Conservation (phyloP, 2,888 invertebrate genomes). For the Esperia sulphurella region DNA sequence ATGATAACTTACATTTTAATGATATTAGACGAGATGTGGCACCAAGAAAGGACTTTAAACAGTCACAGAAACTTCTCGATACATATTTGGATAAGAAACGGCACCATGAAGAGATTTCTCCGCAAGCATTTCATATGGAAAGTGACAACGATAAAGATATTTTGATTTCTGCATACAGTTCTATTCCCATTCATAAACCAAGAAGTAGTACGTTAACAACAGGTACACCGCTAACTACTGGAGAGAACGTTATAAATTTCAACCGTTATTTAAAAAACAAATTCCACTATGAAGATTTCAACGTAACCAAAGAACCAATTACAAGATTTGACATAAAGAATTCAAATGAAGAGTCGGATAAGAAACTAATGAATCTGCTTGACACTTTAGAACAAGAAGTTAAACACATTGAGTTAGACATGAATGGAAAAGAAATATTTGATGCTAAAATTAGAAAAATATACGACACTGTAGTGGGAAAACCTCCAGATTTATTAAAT, state of each 20-base stretch:
- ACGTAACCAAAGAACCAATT: neutral
- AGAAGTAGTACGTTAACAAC: conserved; percentile 13
- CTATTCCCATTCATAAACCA: neutral
- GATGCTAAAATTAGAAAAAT: conserved; percentile 57
- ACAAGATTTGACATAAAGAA: conserved; percentile 12
- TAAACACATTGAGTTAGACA: conserved; percentile 40
- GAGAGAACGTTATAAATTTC: conserved; percentile 24
- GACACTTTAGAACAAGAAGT: conserved; percentile 54
- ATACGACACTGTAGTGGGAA: conserved; percentile 40
- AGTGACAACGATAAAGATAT: neutral
- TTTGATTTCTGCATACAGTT: too few relatives aligned
- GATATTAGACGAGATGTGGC: conserved; percentile 32
- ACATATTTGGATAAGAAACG: conserved; percentile 4
- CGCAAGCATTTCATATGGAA: neutral
- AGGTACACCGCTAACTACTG: conserved; percentile 12
- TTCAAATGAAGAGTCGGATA: conserved; percentile 34
- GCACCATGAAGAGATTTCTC: neutral
- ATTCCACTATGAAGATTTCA: conserved; percentile 5
- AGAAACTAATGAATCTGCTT: conserved; percentile 42
- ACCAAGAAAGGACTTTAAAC: conserved; percentile 47
- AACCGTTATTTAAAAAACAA: conserved; percentile 22
- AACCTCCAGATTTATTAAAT: conserved; percentile 14
- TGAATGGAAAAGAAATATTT: conserved; percentile 44
- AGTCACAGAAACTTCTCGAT: conserved; percentile 19
- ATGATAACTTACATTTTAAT: conserved; percentile 4